phyloP scores from a whole-genome alignment of 2,888 invertebrate genomes.

The Temnothorax unifasciatus region DNA sequence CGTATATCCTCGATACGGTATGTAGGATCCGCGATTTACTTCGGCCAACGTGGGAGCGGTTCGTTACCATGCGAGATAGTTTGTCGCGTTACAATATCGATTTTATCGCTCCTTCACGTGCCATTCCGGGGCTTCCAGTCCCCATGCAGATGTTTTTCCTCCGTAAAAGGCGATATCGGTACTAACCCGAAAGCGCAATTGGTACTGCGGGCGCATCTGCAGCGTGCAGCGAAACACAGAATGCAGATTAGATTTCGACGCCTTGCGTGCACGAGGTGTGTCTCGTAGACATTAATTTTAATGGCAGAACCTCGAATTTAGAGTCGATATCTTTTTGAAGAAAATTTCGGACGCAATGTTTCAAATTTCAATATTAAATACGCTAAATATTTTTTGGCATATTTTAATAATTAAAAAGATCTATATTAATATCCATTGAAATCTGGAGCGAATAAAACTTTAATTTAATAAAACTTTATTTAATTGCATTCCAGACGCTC shows the following conservation, averaged over 20 bases:
- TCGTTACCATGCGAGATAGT: constrained; percentile 70
- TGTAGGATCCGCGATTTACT: constrained; percentile 75
- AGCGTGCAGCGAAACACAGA: constrained; percentile 28
- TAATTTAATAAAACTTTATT: constrained; percentile 6
- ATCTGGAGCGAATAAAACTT: not conserved
- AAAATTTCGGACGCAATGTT: not conserved
- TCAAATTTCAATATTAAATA: not conserved
- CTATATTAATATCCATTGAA: not conserved
- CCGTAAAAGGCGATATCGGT: constrained; percentile 13
- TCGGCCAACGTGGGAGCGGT: constrained; percentile 71
- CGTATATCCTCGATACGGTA: constrained; percentile 37
- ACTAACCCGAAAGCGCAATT: constrained; percentile 12
- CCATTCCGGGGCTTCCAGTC: constrained; percentile 12
- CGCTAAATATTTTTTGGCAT: not conserved
- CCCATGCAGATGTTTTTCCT: constrained; percentile 51
- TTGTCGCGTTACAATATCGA: constrained; percentile 62
- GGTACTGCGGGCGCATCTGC: constrained; percentile 25
- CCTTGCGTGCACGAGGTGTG: not conserved
- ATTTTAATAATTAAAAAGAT: not conserved
- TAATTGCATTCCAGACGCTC: constrained; percentile 1
- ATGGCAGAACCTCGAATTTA: not conserved
- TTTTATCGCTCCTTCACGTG: constrained; percentile 60
- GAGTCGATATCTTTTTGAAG: not conserved
- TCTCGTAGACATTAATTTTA: constrained; percentile 33
- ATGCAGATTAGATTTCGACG: constrained; percentile 45